phyloP scores from a whole-genome alignment of 2,113 vertebrate species.

The Chiloscyllium plagiosum region DNA sequence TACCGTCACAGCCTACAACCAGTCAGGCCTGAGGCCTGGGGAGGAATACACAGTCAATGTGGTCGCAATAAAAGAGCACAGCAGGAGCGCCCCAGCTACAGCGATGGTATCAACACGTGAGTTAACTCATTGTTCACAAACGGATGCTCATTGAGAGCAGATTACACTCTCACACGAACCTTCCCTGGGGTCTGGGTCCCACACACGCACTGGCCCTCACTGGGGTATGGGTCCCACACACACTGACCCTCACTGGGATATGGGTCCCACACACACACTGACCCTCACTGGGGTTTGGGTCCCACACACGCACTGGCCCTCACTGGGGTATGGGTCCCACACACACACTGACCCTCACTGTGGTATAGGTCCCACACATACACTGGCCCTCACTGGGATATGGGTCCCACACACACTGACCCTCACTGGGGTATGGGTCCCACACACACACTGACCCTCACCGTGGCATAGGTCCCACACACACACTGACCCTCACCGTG shows the following conservation, averaged over 20 bases:
- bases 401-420: too few species aligned
- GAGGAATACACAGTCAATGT: conserved; percentile 90
- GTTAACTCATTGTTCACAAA: conserved; percentile 43
- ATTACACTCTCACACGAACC: not conserved
- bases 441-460: too few species aligned
- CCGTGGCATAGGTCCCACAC: too few species aligned
- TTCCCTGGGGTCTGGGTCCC: not conserved
- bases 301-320: not conserved
- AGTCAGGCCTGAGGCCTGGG: conserved; percentile 85
- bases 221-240: not conserved
- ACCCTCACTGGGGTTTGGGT: not conserved
- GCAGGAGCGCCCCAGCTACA: conserved; percentile 76
- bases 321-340: not conserved
- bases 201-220: not conserved
- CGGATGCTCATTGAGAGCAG: not conserved
- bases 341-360: not conserved
- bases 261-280: not conserved
- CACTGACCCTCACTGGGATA: not conserved
- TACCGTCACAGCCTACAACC: conserved; percentile 84
- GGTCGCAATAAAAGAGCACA: conserved; percentile 85
- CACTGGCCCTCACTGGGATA: not conserved
- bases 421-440: too few species aligned
- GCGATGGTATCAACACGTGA: conserved; percentile 78
- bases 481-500: too few species aligned
- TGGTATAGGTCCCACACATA: not conserved